A percentile compares a stretch with the other conserved stretches of the same genome.
These are phyloP conservation scores for Boloria euphrosyne DNA, from an alignment of 2,888 invertebrate genomes.

Conservation along the genomic window DNA sequence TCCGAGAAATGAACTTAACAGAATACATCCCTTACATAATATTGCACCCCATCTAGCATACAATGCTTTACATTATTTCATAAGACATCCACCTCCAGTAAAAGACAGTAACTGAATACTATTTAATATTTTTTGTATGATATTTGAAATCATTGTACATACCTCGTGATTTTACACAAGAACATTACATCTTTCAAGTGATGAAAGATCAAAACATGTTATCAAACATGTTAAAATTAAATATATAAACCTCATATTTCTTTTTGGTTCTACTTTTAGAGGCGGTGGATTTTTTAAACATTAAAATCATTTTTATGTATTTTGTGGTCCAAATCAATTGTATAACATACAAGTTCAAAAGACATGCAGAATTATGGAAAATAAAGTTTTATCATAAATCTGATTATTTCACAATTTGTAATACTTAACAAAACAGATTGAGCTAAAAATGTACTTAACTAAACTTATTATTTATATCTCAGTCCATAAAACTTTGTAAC, in stretches of 20 bases:
- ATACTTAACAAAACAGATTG: slow-evolving; percentile 1
- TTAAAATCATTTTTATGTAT: neutral
- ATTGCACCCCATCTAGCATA: slow-evolving; percentile 85
- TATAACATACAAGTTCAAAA: too few species aligned
- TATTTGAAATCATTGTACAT: slow-evolving; percentile 1
- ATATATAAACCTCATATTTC: too few species aligned
- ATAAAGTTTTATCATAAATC: neutral
- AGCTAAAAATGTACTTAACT: neutral
- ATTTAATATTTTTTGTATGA: neutral
- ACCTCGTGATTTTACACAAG: neutral
- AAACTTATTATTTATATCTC: neutral
- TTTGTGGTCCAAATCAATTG: neutral
- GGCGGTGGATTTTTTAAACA: neutral
- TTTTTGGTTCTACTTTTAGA: slow-evolving; percentile 4
- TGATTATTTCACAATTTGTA: neutral
- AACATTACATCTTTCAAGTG: neutral
- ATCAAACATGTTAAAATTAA: too few species aligned
- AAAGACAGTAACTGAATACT: slow-evolving; percentile 63
- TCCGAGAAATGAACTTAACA: slow-evolving; percentile 86
- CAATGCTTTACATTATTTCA: slow-evolving; percentile 77
- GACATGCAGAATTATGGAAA: neutral
- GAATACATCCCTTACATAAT: slow-evolving; percentile 92
- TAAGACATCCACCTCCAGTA: slow-evolving; percentile 71
- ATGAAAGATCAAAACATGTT: neutral
- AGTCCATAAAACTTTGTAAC: slow-evolving; percentile 10